Conservation (phyloP, 2,888 invertebrate species). For the Drosophila putrida region DNA sequence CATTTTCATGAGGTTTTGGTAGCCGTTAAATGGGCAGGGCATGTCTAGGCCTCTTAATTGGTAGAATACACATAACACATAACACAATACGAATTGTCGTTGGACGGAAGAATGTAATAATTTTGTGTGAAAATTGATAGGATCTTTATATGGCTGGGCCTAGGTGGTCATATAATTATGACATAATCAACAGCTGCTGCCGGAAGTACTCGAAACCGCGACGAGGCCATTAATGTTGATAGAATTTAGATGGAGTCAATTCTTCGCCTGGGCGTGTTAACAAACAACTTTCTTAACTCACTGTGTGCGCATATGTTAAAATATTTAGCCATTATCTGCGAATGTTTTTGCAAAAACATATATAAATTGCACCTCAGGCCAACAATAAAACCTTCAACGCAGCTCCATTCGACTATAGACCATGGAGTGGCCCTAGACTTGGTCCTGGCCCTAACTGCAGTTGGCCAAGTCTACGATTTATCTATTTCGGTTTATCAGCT, state of each 20-base stretch:
- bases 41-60: constrained; percentile 60
- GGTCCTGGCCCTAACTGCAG: constrained; percentile 17
- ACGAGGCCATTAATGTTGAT: constrained; percentile 15
- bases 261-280: constrained; percentile 48
- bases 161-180: constrained; percentile 65
- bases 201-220: constrained; percentile 54
- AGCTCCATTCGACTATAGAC: not conserved
- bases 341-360: constrained; percentile 42
- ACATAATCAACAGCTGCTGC: constrained; percentile 56
- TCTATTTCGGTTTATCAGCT: constrained; percentile 79
- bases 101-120: constrained; percentile 59
- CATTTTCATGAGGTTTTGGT: constrained; percentile 73
- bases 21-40: constrained; percentile 42
- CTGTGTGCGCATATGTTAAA: constrained; percentile 56
- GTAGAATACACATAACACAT: constrained; percentile 45
- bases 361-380: constrained; percentile 59
- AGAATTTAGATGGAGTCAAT: constrained; percentile 27
- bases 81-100: constrained; percentile 48
- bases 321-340: constrained; percentile 69
- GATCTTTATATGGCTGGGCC: constrained; percentile 62
- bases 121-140: constrained; percentile 74
- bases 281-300: constrained; percentile 72
- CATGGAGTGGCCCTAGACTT: not conserved
- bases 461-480: constrained; percentile 59
- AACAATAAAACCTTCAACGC: constrained; percentile 74